These are phyloP conservation scores for Drosophila baimaii DNA, from an alignment of 1,140 invertebrate species.

Conservation along the genomic window DNA sequence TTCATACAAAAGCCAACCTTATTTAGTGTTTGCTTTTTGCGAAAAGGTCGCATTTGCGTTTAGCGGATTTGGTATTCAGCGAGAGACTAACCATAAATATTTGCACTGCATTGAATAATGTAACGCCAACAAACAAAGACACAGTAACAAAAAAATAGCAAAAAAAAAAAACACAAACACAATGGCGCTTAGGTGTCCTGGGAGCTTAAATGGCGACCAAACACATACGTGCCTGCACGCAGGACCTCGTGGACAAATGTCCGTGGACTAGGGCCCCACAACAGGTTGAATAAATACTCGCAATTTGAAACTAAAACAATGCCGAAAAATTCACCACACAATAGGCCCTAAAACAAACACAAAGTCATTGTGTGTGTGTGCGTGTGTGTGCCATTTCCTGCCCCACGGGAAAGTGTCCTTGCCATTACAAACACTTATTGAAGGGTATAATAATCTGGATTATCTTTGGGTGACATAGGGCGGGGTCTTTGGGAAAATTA, in stretches of 20 bases:
- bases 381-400: not conserved
- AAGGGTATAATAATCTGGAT: constrained; percentile 6
- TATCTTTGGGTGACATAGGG: not conserved
- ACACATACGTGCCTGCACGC: constrained; percentile 3
- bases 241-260: constrained; percentile 37
- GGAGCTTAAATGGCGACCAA: constrained; percentile 34
- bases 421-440: constrained; percentile 5
- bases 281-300: constrained; percentile 56
- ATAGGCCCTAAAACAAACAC: constrained; percentile 26
- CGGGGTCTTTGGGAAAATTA: not conserved
- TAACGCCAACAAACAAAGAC: too few relatives aligned
- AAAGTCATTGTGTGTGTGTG: constrained; percentile 22
- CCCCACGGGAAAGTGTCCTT: not conserved
- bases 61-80: constrained; percentile 31
- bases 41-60: constrained; percentile 17
- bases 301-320: constrained; percentile 59
- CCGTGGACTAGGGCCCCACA: constrained; percentile 13
- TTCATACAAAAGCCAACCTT: constrained; percentile 11
- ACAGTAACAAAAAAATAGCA: constrained; percentile 4
- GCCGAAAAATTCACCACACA: constrained; percentile 35
- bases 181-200: constrained; percentile 25
- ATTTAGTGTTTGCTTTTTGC: constrained; percentile 17
- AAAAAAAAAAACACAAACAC: not conserved
- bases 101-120: constrained; percentile 37
- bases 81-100: constrained; percentile 39